Conservation (phyloP, 2,888 invertebrate genomes). For the Bibio marci region DNA sequence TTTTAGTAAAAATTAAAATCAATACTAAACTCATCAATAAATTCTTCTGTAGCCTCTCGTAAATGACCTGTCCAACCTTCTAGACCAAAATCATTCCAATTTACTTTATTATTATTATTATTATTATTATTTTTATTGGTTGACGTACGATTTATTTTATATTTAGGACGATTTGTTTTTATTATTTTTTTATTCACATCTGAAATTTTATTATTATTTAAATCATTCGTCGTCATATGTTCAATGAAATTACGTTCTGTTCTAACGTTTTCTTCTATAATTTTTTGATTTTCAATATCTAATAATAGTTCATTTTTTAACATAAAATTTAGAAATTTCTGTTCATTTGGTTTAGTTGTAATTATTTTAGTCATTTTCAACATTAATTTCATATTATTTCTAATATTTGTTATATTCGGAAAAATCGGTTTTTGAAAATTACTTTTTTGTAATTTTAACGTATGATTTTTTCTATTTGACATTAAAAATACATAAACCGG, state of each 20-base stretch:
- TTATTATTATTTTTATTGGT: background rate
- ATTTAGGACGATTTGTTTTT: background rate
- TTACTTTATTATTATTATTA: constrained; percentile 6
- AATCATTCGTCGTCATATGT: constrained; percentile 8
- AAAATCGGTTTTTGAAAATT: constrained; percentile 22
- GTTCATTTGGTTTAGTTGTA: too few species aligned
- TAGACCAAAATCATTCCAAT: constrained; percentile 20
- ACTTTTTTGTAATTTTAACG: constrained; percentile 13
- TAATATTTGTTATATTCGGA: constrained; percentile 19
- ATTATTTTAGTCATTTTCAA: too few species aligned
- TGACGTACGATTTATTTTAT: background rate
- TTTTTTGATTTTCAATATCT: constrained; percentile 4
- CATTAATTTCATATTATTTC: constrained; percentile 7
- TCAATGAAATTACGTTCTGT: constrained; percentile 14
- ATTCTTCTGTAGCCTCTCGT: background rate
- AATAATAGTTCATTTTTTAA: constrained; percentile 2
- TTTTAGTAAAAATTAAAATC: too few species aligned
- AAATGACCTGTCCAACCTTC: constrained; percentile 22
- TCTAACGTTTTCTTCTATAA: constrained; percentile 11
- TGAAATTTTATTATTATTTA: constrained; percentile 9
- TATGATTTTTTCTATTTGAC: constrained; percentile 12
- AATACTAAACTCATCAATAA: background rate
- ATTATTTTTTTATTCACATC: background rate
- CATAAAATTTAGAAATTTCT: background rate
- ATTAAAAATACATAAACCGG: constrained; percentile 20